Percentiles rank a stretch among this genome's conserved stretches.
These are phyloP conservation scores for Thecocarcelia acutangulata DNA, from an alignment of 2,888 invertebrate species.

Conservation along the genomic window DNA sequence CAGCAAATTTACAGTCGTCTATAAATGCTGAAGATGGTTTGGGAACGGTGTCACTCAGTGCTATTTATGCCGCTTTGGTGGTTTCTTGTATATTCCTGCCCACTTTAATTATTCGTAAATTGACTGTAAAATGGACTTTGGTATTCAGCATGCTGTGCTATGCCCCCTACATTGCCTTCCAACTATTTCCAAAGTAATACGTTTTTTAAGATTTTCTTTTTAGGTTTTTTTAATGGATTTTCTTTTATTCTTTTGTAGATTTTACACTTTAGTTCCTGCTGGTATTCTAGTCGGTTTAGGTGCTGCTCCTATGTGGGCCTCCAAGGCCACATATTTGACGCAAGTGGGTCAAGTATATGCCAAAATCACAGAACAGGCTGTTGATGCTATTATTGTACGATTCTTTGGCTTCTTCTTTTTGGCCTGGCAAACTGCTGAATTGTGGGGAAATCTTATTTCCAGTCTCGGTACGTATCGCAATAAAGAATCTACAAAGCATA, in stretches of 20 bases:
- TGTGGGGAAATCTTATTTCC: constrained; percentile 98
- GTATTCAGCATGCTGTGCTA: constrained; percentile 96
- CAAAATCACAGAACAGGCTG: constrained; percentile 91
- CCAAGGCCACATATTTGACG: constrained; percentile 98
- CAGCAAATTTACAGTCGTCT: constrained; percentile 96
- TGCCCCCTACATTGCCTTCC: constrained; percentile 95
- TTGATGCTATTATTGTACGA: constrained; percentile 95
- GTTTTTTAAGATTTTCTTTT: constrained; percentile 1
- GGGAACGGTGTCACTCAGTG: constrained; percentile 93
- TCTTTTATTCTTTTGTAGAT: constrained; percentile 81
- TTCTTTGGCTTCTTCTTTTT: constrained; percentile 99
- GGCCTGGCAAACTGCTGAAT: constrained; percentile 97
- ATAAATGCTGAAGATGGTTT: constrained; percentile 94
- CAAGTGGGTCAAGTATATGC: constrained; percentile 96
- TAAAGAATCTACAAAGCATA: no score
- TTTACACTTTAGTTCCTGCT: constrained; percentile 95
- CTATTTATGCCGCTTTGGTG: constrained; percentile 95
- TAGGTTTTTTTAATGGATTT: constrained; percentile 8
- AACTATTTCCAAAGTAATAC: constrained; percentile 89
- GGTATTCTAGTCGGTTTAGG: constrained; percentile 96
- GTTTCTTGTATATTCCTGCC: constrained; percentile 98
- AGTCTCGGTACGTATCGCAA: constrained; percentile 83
- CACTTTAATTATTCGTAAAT: constrained; percentile 93
- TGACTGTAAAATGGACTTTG: constrained; percentile 98
- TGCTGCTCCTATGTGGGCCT: constrained; percentile 99